These are phyloP conservation scores for Onychorhynchus coronatus DNA, from an alignment of 2,113 vertebrate genomes.

Conservation along the genomic window DNA sequence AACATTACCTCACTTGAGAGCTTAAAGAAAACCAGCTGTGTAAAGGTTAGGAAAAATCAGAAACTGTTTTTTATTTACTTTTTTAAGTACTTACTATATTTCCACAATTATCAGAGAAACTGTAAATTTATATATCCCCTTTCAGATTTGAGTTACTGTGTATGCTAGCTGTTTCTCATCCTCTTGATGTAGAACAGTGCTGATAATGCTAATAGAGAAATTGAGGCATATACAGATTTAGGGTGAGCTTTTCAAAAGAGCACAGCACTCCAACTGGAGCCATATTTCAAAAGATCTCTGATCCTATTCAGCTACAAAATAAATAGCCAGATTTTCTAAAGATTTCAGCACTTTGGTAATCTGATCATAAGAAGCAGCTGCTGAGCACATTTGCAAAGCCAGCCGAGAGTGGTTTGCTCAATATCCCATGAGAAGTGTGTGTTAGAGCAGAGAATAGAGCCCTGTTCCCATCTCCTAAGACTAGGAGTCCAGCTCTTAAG, in stretches of 20 bases:
- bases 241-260: constrained; percentile 39
- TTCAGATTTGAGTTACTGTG: constrained; percentile 11
- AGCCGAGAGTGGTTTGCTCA: neutral
- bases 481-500: neutral
- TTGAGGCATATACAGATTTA: constrained; percentile 42
- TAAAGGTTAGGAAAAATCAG: neutral
- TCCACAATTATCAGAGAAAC: neutral
- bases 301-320: constrained; percentile 58
- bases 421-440: neutral
- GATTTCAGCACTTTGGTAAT: constrained; percentile 59
- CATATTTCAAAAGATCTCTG: constrained; percentile 60
- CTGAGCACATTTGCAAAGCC: constrained; percentile 24
- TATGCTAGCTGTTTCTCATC: neutral
- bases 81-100: neutral
- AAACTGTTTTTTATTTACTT: neutral
- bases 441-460: neutral
- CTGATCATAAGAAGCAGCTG: constrained; percentile 61
- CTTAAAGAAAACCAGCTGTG: neutral
- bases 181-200: constrained; percentile 23
- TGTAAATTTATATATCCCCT: neutral
- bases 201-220: constrained; percentile 55
- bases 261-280: constrained; percentile 10
- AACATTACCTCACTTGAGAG: neutral
- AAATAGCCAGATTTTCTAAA: constrained; percentile 61
- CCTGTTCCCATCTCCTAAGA: neutral